Evolutionary conservation across 1,140 invertebrate genomes (phyloP).

Genomic region (Bilobella aurantiaca): DNA sequence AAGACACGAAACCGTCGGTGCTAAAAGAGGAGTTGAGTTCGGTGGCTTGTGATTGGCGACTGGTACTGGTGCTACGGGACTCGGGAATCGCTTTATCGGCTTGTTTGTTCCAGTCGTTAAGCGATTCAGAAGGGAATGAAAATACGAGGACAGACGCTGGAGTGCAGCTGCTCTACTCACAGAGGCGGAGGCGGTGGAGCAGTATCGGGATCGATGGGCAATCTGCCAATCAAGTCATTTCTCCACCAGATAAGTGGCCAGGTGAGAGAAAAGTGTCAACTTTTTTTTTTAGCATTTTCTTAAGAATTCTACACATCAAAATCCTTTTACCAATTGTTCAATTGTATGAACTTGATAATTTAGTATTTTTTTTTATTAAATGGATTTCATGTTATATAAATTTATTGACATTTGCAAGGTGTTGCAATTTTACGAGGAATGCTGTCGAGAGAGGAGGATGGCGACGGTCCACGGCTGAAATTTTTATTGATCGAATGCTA

Average conservation of each 20-base stretch:
- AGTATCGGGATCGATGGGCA: conserved; percentile 24
- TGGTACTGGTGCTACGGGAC: conserved; percentile 79
- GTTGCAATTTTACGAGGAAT: conserved; percentile 83
- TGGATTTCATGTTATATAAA: too few species aligned
- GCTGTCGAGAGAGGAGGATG: conserved; percentile 84
- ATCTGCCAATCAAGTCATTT: conserved; percentile 42
- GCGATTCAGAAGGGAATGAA: conserved; percentile 66
- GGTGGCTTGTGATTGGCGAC: conserved; percentile 32
- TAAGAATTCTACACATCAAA: too few species aligned
- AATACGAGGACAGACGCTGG: conserved; percentile 27
- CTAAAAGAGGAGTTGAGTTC: conserved; percentile 15
- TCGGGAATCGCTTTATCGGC: conserved; percentile 88
- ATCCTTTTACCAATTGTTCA: too few species aligned
- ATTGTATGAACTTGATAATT: too few species aligned
- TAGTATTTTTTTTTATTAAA: too few species aligned
- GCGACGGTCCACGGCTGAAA: conserved; percentile 85
- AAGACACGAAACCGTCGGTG: background rate
- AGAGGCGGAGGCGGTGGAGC: conserved; percentile 33
- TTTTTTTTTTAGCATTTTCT: conserved; percentile 10
- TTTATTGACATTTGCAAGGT: conserved; percentile 41
- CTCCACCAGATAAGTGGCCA: conserved; percentile 58
- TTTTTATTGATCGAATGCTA: conserved; percentile 87
- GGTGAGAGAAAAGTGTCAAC: conserved; percentile 38
- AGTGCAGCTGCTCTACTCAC: conserved; percentile 36
- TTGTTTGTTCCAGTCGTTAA: conserved; percentile 96